Conservation (phyloP, 2,113 vertebrate genomes). For the Gorsachius goisagi region DNA sequence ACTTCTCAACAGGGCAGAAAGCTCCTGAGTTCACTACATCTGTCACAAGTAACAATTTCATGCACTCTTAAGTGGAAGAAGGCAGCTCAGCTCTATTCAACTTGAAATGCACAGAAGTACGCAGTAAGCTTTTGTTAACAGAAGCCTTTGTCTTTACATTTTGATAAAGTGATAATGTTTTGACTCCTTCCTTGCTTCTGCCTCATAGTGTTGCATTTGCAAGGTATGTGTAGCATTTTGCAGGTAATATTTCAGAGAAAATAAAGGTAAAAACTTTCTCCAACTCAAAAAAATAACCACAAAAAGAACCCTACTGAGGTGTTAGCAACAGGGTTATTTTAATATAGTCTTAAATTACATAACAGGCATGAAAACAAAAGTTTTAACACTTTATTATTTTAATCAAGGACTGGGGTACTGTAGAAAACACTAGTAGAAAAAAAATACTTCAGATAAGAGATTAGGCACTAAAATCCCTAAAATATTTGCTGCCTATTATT, state of each 20-base stretch:
- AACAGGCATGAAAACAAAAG: background rate
- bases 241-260: background rate
- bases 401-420: background rate
- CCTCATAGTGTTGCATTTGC: rapidly evolving
- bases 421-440: background rate
- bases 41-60: background rate
- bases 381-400: background rate
- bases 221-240: background rate
- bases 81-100: background rate
- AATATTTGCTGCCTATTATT: background rate
- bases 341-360: background rate
- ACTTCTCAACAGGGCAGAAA: background rate
- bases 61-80: background rate
- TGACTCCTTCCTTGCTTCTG: background rate
- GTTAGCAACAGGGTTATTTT: background rate
- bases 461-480: background rate
- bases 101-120: background rate
- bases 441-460: background rate
- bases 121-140: background rate
- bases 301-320: background rate
- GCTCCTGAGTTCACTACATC: background rate
- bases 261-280: background rate
- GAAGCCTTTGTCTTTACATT: background rate
- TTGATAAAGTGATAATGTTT: background rate
- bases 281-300: background rate